Conservation (phyloP, 2,888 invertebrate genomes). For the Orthosia cruda region DNA sequence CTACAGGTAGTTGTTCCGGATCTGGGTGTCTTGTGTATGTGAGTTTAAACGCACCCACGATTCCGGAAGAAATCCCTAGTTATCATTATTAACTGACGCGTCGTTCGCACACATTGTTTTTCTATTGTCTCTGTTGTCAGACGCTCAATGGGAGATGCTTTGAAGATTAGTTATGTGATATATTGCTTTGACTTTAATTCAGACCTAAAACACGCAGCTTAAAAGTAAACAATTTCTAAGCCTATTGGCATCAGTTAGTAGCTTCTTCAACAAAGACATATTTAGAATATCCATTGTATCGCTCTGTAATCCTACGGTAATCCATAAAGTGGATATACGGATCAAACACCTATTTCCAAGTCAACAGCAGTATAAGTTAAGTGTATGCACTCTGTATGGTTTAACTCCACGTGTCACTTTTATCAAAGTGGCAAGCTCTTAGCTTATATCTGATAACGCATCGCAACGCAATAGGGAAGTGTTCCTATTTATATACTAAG, state of each 20-base stretch:
- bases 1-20: no score
- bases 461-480: not conserved
- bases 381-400: constrained; percentile 6
- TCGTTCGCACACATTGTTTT: no score
- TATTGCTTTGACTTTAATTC: not conserved
- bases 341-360: constrained; percentile 18
- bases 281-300: not conserved
- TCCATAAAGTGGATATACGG: constrained; percentile 11
- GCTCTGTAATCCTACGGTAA: not conserved
- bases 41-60: no score
- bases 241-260: no score
- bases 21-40: no score
- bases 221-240: no score
- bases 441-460: not conserved
- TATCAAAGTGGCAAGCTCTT: not conserved
- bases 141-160: no score
- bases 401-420: not conserved
- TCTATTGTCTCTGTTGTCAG: no score
- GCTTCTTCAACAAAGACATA: not conserved
- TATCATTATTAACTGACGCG: no score
- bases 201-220: not conserved
- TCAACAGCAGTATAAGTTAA: not conserved
- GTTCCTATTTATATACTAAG: not conserved
- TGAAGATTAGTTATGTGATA: no score
- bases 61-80: no score